Percentiles rank a stretch among this genome's conserved stretches.
Conservation (phyloP, 2,113 vertebrate genomes). For the Stercorarius parasiticus region DNA sequence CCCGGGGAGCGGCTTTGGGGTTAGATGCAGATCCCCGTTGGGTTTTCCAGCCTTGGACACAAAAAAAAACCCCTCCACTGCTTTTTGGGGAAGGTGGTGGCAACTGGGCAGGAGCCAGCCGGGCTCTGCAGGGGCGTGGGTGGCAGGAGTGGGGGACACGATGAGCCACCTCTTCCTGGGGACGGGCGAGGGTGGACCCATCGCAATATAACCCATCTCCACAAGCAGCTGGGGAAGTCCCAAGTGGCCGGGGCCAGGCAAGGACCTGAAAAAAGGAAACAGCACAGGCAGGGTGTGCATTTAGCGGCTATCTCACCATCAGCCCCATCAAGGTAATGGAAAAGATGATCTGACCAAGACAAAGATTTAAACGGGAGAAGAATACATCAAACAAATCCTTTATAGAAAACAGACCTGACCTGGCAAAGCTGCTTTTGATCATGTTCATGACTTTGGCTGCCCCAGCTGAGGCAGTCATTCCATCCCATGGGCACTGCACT, state of each 20-base stretch:
- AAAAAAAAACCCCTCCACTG: background rate
- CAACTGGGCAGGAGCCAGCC: background rate
- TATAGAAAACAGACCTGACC: background rate
- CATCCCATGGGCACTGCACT: background rate
- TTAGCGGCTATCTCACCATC: background rate
- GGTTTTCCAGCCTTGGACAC: background rate
- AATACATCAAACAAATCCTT: background rate
- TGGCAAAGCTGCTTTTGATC: background rate
- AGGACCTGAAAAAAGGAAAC: background rate
- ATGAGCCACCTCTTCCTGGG: background rate
- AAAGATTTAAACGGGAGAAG: background rate
- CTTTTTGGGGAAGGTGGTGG: background rate
- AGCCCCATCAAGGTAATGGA: background rate
- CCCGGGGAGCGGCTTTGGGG: background rate
- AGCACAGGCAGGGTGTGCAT: accelerated
- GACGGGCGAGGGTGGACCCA: background rate
- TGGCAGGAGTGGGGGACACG: background rate
- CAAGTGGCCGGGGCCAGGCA: background rate
- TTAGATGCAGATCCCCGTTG: accelerated
- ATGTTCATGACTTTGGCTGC: background rate
- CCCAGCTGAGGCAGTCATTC: background rate
- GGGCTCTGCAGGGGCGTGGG: background rate
- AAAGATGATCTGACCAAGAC: background rate
- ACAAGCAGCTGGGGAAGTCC: background rate
- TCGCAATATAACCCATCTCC: background rate